Evolutionary conservation across 2,113 vertebrate species (phyloP).

Genomic region (Gallinago undulata): DNA sequence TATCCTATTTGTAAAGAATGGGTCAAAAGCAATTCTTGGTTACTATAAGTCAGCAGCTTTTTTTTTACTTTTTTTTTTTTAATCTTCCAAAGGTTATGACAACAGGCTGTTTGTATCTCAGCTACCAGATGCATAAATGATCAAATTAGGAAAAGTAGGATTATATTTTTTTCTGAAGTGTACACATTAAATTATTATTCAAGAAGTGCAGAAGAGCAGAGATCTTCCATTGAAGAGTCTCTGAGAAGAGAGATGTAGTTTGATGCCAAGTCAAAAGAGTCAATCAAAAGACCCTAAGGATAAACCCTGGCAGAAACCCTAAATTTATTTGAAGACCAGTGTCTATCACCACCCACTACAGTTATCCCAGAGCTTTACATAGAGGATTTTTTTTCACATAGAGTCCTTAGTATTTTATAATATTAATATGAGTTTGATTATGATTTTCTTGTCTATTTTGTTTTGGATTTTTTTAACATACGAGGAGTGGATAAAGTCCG

Average conservation of each 20-base stretch:
- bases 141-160: neutral
- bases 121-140: neutral
- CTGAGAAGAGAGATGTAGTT: neutral
- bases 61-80: neutral
- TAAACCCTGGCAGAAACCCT: neutral
- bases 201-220: neutral
- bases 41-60: neutral
- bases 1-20: neutral
- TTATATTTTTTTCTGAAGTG: neutral
- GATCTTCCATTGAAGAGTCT: neutral
- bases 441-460: neutral
- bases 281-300: neutral
- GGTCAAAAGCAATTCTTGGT: neutral
- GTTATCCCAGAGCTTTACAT: neutral
- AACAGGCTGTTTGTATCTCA: neutral
- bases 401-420: neutral
- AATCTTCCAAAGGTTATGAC: neutral
- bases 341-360: neutral
- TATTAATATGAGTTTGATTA: neutral
- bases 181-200: neutral
- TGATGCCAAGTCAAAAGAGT: neutral
- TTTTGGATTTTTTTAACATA: neutral
- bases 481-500: neutral
- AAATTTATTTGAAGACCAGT: neutral
- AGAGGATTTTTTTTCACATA: neutral